A percentile compares a stretch with the other conserved stretches of the same genome.
These are phyloP conservation scores for Geotrypetes seraphini DNA, from an alignment of 2,797 vertebrate genomes.

Conservation along the genomic window DNA sequence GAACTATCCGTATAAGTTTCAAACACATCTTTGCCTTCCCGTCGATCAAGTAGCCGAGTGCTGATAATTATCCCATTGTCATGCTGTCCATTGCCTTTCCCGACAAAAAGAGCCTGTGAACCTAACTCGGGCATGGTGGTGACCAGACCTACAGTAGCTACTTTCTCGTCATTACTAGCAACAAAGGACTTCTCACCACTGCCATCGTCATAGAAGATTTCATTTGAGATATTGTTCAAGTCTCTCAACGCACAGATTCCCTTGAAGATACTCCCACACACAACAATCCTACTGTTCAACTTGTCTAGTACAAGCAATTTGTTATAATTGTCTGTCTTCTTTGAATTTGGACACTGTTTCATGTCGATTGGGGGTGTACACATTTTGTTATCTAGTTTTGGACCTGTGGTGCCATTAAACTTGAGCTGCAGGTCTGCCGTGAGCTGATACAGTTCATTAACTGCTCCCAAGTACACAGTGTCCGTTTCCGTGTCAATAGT, in stretches of 20 bases:
- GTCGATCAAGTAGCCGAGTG: slow-evolving; percentile 79
- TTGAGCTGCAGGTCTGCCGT: slow-evolving; percentile 48
- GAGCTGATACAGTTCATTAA: slow-evolving; percentile 78
- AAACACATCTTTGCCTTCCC: slow-evolving; percentile 72
- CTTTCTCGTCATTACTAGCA: slow-evolving; percentile 81
- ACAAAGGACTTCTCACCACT: slow-evolving; percentile 90
- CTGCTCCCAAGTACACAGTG: slow-evolving; percentile 76
- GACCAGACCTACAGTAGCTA: slow-evolving; percentile 85
- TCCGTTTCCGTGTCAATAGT: slow-evolving; percentile 56
- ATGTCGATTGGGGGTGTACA: slow-evolving; percentile 82
- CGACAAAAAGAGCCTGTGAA: slow-evolving; percentile 74
- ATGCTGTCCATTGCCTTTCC: slow-evolving; percentile 79
- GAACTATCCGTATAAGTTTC: slow-evolving; percentile 85
- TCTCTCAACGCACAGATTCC: slow-evolving; percentile 84
- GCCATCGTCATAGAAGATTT: slow-evolving; percentile 74
- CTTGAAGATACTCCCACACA: slow-evolving; percentile 86
- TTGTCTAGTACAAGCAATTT: slow-evolving; percentile 81
- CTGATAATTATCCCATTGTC: slow-evolving; percentile 90
- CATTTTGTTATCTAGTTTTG: slow-evolving; percentile 64
- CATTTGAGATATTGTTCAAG: slow-evolving; percentile 63
- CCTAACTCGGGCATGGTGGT: slow-evolving; percentile 32
- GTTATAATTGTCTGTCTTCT: slow-evolving; percentile 72
- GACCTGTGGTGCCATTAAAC: slow-evolving; percentile 60
- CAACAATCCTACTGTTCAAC: slow-evolving; percentile 58
- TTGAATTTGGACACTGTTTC: slow-evolving; percentile 59